Evolutionary conservation across 2,888 invertebrate species (phyloP), one percentile per base, ranked within the genome.

Genomic region (Archaeoteleia sp.): DNA sequence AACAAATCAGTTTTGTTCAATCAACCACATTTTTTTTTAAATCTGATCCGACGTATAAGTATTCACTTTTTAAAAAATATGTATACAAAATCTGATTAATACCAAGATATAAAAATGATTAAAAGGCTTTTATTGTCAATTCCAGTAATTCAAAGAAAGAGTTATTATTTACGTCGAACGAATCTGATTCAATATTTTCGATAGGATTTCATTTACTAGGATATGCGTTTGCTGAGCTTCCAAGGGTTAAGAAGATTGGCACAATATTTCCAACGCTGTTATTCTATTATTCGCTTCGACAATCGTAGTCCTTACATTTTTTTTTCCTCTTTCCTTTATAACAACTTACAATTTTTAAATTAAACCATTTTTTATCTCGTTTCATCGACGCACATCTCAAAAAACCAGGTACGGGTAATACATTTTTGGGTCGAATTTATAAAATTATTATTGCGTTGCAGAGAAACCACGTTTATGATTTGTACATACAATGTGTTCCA

Each of bases 201-300:
- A 54, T 54, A 48, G 48, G 37, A 48, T 62, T 62, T 49, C 48
- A 27, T 54, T 62, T 54, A 29, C 48, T 32, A 9, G 46, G 40
- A 13, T 45, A 49, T 46, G 48, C 54, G 54, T 48, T n/a, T 49
- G 55, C 55, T 55, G 63, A 63, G 55, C 63, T 55, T 55, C 51
- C 10, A 1, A 30, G 63, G 57, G 51, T 63, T 65, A 57, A 65
- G 57, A 57, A 57, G 63, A 57, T 55, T 55, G 53, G 30, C 45
- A 45, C 43, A 60, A 42, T 51, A 60, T 51, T 60, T 60, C 49
- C 42, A 43, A 23, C 29, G 23, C 51, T 17, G 45, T 49, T 49
- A 49, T 53, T 40, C 45, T 29, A 60, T 60, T 51, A 61, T 61
- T 49, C 20, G 43, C 10, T 29, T 29, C 27, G 25, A 29, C 30